These are phyloP conservation scores for Branchipolynoe longqiensis DNA, from an alignment of 2,888 invertebrate genomes.

Conservation along the genomic window DNA sequence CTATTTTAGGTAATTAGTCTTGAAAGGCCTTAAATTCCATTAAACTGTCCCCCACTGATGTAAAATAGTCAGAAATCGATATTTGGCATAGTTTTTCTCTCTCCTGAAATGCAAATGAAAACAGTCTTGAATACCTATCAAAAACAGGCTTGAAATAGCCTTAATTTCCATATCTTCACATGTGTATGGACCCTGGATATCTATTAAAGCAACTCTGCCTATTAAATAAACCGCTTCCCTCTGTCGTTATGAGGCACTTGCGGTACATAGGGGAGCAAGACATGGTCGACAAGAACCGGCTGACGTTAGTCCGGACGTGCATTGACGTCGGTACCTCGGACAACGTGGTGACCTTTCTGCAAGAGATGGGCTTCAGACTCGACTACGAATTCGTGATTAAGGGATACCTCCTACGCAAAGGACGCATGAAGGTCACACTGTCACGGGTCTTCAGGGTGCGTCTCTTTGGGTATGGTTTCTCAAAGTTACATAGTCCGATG, in stretches of 20 bases:
- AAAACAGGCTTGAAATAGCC: no score
- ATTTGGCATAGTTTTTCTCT: no score
- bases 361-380: slow-evolving; percentile 90
- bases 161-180: no score
- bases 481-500: no score
- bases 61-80: no score
- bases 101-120: no score
- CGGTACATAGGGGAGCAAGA: slow-evolving; percentile 96
- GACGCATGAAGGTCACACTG: slow-evolving; percentile 97
- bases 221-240: background rate
- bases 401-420: slow-evolving; percentile 97
- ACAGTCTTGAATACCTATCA: no score
- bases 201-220: no score
- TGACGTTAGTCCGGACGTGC: slow-evolving; percentile 94
- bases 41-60: no score
- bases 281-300: slow-evolving; percentile 91
- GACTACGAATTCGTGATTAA: slow-evolving; percentile 97
- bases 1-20: no score
- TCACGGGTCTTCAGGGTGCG: slow-evolving; percentile 92
- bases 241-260: slow-evolving; percentile 85
- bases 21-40: no score
- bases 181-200: no score
- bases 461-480: background rate
- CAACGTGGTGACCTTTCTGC: slow-evolving; percentile 94
- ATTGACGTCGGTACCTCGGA: slow-evolving; percentile 95